Conservation (phyloP, 2,113 vertebrate genomes). For the Sylvietta virens region DNA sequence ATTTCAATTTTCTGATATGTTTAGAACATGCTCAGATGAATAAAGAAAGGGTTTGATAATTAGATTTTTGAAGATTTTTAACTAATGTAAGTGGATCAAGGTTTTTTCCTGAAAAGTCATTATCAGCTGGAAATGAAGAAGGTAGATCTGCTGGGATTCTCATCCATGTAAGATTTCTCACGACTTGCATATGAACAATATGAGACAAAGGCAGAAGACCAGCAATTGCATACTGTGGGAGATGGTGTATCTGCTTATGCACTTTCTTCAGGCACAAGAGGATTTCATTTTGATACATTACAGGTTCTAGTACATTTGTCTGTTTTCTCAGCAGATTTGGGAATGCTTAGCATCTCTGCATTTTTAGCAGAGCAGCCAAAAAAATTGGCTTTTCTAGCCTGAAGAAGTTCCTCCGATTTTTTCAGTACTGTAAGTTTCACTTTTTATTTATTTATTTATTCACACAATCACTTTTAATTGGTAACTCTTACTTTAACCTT, state of each 20-base stretch:
- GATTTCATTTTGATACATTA: not conserved
- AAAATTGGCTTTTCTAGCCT: not conserved
- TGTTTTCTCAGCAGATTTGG: not conserved
- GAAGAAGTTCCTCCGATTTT: not conserved
- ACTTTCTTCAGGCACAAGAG: not conserved
- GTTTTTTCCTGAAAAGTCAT: not conserved
- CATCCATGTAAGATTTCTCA: not conserved
- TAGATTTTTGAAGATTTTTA: not conserved
- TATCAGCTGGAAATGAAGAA: not conserved
- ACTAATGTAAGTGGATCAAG: not conserved
- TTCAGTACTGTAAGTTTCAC: not conserved
- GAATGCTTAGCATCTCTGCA: not conserved
- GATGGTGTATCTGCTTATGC: not conserved
- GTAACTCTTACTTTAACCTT: not conserved
- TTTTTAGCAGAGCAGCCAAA: not conserved
- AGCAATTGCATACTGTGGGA: not conserved
- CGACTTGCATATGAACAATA: not conserved
- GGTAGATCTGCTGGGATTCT: not conserved
- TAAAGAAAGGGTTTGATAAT: not conserved
- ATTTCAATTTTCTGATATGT: not conserved
- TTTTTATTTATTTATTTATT: not conserved
- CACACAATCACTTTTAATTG: not conserved
- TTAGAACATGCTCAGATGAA: not conserved
- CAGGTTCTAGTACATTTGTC: not conserved
- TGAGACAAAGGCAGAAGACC: not conserved